Percentiles rank a stretch among this genome's conserved stretches.
Conservation (phyloP, 2,797 vertebrate genomes). For the Macroramphosus scolopax region DNA sequence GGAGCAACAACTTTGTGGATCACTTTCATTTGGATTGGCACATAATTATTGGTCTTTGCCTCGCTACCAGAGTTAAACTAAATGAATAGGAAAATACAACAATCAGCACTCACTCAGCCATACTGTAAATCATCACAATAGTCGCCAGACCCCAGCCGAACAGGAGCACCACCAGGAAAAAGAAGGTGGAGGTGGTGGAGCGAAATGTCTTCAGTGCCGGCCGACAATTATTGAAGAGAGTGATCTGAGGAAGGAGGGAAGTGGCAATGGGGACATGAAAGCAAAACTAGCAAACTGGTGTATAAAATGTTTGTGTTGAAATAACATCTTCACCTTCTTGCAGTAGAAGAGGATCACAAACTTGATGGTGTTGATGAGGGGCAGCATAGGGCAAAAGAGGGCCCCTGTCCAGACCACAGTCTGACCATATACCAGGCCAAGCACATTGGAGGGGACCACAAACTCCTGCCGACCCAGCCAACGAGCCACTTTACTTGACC, state of each 20-base stretch:
- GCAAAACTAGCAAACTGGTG: no score
- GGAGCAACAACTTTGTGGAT: no score
- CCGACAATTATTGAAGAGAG: slow-evolving; percentile 83
- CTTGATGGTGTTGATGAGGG: slow-evolving; percentile 85
- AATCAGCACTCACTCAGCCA: slow-evolving; percentile 78
- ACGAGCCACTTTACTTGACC: slow-evolving; percentile 71
- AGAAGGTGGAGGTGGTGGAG: slow-evolving; percentile 83
- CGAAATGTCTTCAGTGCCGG: slow-evolving; percentile 85
- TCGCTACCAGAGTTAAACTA: no score
- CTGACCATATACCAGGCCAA: slow-evolving; percentile 86
- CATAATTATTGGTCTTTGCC: no score
- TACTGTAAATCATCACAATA: slow-evolving; percentile 80
- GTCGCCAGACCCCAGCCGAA: slow-evolving; percentile 80
- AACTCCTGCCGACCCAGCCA: slow-evolving; percentile 85
- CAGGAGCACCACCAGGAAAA: slow-evolving; percentile 85
- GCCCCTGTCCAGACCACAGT: slow-evolving; percentile 88
- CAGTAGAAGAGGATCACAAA: slow-evolving; percentile 85
- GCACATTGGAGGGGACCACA: slow-evolving; percentile 80
- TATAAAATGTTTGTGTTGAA: no score
- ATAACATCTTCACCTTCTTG: slow-evolving; percentile 81
- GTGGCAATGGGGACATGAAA: background rate
- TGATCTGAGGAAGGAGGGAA: slow-evolving; percentile 67
- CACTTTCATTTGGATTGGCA: no score
- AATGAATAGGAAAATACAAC: slow-evolving; percentile 3
- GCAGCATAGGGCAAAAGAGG: slow-evolving; percentile 88